These are phyloP conservation scores for Coronaproctus castanopsis DNA, from an alignment of 2,888 invertebrate species.

Conservation along the genomic window DNA sequence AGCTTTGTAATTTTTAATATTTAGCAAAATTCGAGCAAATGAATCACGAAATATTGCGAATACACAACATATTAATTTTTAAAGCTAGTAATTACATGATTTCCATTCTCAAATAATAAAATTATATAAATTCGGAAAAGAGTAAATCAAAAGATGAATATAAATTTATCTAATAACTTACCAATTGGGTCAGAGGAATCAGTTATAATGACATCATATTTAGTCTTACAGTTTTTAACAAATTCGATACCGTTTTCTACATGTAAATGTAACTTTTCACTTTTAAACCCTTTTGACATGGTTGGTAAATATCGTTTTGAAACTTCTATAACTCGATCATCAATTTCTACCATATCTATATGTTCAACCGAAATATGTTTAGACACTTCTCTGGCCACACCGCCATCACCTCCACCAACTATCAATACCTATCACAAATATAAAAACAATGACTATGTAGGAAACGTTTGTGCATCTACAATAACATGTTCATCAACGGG, in stretches of 20 bases:
- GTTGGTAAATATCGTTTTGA: constrained; percentile 74
- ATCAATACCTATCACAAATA: constrained; percentile 45
- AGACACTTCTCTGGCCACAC: constrained; percentile 82
- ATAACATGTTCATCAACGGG: too few species aligned
- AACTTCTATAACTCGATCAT: constrained; percentile 70
- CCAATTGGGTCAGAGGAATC: constrained; percentile 96
- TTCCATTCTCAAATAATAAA: too few species aligned
- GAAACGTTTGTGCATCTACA: background rate
- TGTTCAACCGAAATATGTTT: constrained; percentile 77
- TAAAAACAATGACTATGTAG: background rate
- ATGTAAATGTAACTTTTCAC: constrained; percentile 59
- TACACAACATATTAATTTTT: too few species aligned
- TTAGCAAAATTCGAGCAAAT: too few species aligned
- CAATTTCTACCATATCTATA: constrained; percentile 85
- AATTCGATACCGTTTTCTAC: constrained; percentile 91
- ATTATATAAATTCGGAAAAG: too few species aligned
- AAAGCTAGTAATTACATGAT: too few species aligned
- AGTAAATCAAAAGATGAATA: too few species aligned
- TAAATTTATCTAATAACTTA: too few species aligned
- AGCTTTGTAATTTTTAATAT: too few species aligned
- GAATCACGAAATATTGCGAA: too few species aligned
- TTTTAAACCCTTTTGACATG: constrained; percentile 71
- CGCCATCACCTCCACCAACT: constrained; percentile 96
- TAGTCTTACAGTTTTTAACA: constrained; percentile 59
- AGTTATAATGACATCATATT: constrained; percentile 94